Evolutionary conservation across 2,113 vertebrate genomes (phyloP).

Genomic region (Rhea pennata): DNA sequence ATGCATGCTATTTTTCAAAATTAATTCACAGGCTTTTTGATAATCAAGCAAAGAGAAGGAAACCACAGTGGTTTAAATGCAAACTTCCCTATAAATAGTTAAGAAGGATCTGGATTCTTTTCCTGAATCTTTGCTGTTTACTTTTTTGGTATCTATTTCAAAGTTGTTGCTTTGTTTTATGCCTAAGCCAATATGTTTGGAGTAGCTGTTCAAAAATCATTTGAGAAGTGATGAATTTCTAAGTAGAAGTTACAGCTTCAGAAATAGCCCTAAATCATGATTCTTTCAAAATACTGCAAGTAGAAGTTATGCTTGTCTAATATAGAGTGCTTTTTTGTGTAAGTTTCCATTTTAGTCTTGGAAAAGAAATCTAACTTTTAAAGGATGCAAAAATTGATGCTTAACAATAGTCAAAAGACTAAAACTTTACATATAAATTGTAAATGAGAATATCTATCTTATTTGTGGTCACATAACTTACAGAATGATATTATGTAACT

Average conservation of each 20-base stretch:
- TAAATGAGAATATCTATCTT: background rate
- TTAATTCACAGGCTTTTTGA: background rate
- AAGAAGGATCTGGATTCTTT: background rate
- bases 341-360: background rate
- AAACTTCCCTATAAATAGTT: background rate
- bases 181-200: background rate
- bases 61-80: background rate
- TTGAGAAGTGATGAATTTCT: background rate
- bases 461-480: background rate
- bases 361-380: background rate
- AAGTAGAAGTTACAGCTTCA: constrained; percentile 1
- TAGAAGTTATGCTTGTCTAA: background rate
- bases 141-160: background rate
- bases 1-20: background rate
- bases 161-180: background rate
- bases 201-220: background rate
- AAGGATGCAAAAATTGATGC: background rate
- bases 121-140: background rate
- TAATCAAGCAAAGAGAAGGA: background rate
- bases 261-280: background rate
- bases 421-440: background rate
- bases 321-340: background rate
- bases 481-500: background rate
- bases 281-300: background rate
- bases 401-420: background rate